Percentiles rank a stretch among this genome's conserved stretches.
Evolutionary conservation across 2,888 invertebrate genomes (phyloP).

Genomic region (Dioctria rufipes): DNA sequence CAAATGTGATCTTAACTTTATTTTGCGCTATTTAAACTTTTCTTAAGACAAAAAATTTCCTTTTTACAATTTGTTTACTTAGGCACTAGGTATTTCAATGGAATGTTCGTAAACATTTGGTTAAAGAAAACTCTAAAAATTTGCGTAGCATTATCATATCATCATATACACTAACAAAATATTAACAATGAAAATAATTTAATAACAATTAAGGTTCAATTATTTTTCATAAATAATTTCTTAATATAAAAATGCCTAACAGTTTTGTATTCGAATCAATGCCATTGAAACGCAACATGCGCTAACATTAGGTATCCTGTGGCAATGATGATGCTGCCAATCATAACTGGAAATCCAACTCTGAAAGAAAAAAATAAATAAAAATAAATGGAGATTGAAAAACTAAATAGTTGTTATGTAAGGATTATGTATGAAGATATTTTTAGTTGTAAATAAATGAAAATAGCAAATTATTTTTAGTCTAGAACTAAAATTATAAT

Average conservation of each 20-base stretch:
- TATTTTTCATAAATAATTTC: conserved; percentile 33
- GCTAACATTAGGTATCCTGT: conserved; percentile 81
- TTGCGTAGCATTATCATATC: background rate
- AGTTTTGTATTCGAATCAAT: conserved; percentile 69
- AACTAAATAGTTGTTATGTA: too few relatives aligned
- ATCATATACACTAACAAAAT: conserved; percentile 19
- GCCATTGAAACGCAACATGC: conserved; percentile 81
- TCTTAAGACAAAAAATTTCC: conserved; percentile 14
- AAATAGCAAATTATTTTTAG: too few relatives aligned
- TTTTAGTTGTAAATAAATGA: too few relatives aligned
- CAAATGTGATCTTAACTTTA: background rate
- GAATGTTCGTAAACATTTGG: conserved; percentile 26
- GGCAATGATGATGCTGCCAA: conserved; percentile 80
- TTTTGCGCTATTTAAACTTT: background rate
- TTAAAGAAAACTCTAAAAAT: conserved; percentile 11
- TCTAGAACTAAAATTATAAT: too few relatives aligned
- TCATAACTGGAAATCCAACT: conserved; percentile 88
- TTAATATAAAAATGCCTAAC: conserved; percentile 6
- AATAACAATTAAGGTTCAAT: conserved; percentile 35
- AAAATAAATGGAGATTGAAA: too few relatives aligned
- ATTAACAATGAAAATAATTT: conserved; percentile 43
- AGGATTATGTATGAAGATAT: too few relatives aligned
- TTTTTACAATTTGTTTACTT: conserved; percentile 15
- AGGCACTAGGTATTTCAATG: background rate
- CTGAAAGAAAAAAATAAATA: conserved; percentile 66